Evolutionary conservation across 2,888 invertebrate species (phyloP).

Genomic region (Leptopilina syphax): DNA sequence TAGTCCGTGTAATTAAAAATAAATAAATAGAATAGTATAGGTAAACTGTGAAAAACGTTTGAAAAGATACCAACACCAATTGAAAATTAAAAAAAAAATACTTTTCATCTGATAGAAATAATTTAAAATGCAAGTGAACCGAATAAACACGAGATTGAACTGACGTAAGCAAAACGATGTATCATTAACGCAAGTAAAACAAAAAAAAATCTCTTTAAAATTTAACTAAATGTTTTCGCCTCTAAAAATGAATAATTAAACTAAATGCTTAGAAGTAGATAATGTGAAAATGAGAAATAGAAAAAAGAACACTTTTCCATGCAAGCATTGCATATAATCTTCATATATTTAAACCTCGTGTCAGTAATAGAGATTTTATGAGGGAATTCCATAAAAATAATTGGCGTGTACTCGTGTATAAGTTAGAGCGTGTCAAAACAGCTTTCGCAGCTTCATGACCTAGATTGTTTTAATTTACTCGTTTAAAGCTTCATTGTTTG

Average conservation of each 20-base stretch:
- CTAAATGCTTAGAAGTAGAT: background rate
- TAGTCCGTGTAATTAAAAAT: too few species aligned
- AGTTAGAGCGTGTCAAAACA: slow-evolving; percentile 14
- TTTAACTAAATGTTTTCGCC: background rate
- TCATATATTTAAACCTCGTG: slow-evolving; percentile 54
- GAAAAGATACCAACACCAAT: too few species aligned
- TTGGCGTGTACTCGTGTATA: slow-evolving; percentile 41
- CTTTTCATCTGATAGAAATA: too few species aligned
- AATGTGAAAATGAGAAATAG: slow-evolving; percentile 8
- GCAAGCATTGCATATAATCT: slow-evolving; percentile 5
- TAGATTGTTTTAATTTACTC: slow-evolving; percentile 17
- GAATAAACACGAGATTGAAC: too few species aligned
- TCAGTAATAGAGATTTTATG: slow-evolving; percentile 47
- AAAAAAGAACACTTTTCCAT: background rate
- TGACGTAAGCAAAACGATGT: too few species aligned
- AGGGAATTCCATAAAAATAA: slow-evolving; percentile 54
- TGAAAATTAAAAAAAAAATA: too few species aligned
- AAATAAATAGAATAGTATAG: too few species aligned
- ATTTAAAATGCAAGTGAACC: background rate
- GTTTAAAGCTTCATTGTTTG: slow-evolving; percentile 12
- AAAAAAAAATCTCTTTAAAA: background rate
- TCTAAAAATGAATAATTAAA: background rate
- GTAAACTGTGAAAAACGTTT: too few species aligned
- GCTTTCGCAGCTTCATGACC: slow-evolving; percentile 12
- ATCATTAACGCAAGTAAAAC: background rate